Evolutionary conservation across 2,888 invertebrate species (phyloP), one percentile per base, ranked within the genome.

Genomic region (Drosophila merina): DNA sequence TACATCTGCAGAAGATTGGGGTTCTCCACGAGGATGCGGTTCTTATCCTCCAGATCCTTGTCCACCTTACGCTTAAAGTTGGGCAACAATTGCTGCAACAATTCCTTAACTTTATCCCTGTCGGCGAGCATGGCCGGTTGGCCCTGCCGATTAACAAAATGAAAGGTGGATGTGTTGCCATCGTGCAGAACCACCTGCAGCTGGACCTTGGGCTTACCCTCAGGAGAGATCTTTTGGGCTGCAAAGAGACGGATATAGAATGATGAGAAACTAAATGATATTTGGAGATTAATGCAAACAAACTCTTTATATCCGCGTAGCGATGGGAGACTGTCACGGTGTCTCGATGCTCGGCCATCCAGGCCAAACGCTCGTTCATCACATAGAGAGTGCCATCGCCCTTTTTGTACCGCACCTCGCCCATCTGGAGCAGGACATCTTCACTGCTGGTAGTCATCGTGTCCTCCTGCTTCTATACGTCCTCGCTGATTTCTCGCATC

Each of bases 211-310:
- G 98, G 96, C 92, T 99, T 99, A 28, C 98, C 98, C 85, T 96
- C 98, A 0, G 99, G 98, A 28, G 97, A 97, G 83, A 99, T 99
- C 93, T 99, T 98, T 93, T 99, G 99, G 76, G 96, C 97, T 97
- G 91, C 50, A 20, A n/a, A 12, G n/a, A 14, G 3, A 33, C n/a
- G 9, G 0, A 10, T 20, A 42, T 14, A 42, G 12, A 42, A 20
- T 14, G 8, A 20, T 12, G 14, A 36, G 2, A n/a, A 36, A 12
- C 5, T 5, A 6, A n/a, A 12, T 5, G 2, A 36, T 28, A 28
- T 5, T 28, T 6, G 5, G 25, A 25, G 10, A 10, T 10, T 5
- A 25, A 4, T 25, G 20, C 44, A 14, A 33, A 42, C 94, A 94
- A 93, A 97, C 98, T 95, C 94, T 98, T 99, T 76, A 99, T 98